Evolutionary conservation across 2,888 invertebrate species (phyloP).

Genomic region (Operophtera brumata): DNA sequence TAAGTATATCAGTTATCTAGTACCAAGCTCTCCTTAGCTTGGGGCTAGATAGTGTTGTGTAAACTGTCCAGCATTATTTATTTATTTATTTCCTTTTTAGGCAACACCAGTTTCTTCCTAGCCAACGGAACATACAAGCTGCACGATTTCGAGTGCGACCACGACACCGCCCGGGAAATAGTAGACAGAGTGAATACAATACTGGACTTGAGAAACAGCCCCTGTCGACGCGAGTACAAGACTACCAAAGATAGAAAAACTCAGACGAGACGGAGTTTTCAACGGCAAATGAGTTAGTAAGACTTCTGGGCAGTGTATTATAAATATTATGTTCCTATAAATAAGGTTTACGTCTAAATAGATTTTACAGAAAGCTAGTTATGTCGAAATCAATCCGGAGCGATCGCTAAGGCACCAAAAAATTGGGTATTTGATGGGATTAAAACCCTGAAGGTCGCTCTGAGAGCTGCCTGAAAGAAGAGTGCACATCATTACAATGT

Average conservation of each 20-base stretch:
- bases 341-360: too few species aligned
- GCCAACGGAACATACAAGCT: conserved; percentile 86
- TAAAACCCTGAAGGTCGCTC: too few species aligned
- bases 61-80: too few species aligned
- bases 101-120: conserved; percentile 56
- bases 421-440: too few species aligned
- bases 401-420: too few species aligned
- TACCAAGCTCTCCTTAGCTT: too few species aligned
- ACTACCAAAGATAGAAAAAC: conserved; percentile 86
- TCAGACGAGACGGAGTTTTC: conserved; percentile 82
- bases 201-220: conserved; percentile 89
- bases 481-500: conserved; percentile 6
- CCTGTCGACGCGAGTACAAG: conserved; percentile 90
- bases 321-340: conserved; percentile 19
- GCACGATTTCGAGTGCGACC: conserved; percentile 93
- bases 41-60: too few species aligned
- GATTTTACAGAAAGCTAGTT: not conserved
- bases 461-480: not conserved
- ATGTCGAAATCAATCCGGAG: too few species aligned
- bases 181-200: conserved; percentile 93
- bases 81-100: conserved; percentile 46
- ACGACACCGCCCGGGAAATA: conserved; percentile 88
- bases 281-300: conserved; percentile 65
- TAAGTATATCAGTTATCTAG: too few species aligned
- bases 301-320: conserved; percentile 38